Evolutionary conservation across 1,140 invertebrate genomes (phyloP).

Genomic region (Caenorhabditis brenneri): DNA sequence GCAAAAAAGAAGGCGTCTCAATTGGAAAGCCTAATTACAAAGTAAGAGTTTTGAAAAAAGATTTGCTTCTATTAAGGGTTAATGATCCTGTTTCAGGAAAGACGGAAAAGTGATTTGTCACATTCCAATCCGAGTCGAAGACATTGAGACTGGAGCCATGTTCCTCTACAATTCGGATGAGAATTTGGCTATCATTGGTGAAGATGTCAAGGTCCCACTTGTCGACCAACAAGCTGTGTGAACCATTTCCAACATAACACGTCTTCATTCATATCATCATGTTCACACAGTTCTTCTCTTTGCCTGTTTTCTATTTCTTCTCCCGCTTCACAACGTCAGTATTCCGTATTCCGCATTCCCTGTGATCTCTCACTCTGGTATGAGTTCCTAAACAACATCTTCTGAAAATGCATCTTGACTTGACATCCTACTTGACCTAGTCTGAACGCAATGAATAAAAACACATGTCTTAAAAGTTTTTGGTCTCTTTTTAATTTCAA

Average conservation of each 20-base stretch:
- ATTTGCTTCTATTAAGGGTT: background rate
- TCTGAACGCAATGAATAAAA: too few species aligned
- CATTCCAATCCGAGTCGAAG: slow-evolving; percentile 9
- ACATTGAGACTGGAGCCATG: slow-evolving; percentile 19
- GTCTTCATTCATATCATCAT: background rate
- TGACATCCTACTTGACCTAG: too few species aligned
- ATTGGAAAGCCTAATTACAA: slow-evolving; percentile 15
- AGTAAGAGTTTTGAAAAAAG: background rate
- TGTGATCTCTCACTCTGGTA: slow-evolving; percentile 31
- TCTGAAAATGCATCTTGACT: background rate
- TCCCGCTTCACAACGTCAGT: background rate
- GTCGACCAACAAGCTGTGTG: background rate
- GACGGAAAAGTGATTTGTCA: slow-evolving; percentile 31
- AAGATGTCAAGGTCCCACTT: background rate
- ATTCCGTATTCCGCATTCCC: slow-evolving; percentile 24
- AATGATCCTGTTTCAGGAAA: background rate
- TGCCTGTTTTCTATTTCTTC: background rate
- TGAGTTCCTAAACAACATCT: background rate
- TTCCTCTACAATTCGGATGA: slow-evolving; percentile 22
- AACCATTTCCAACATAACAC: background rate
- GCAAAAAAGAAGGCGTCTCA: slow-evolving; percentile 35
- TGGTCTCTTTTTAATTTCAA: too few species aligned
- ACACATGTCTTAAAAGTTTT: too few species aligned
- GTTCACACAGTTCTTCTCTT: too few species aligned
- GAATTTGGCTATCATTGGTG: background rate